Evolutionary conservation across 2,797 vertebrate genomes (phyloP), one percentile per base, ranked within the genome.

Genomic region (Argyrosomus regius): DNA sequence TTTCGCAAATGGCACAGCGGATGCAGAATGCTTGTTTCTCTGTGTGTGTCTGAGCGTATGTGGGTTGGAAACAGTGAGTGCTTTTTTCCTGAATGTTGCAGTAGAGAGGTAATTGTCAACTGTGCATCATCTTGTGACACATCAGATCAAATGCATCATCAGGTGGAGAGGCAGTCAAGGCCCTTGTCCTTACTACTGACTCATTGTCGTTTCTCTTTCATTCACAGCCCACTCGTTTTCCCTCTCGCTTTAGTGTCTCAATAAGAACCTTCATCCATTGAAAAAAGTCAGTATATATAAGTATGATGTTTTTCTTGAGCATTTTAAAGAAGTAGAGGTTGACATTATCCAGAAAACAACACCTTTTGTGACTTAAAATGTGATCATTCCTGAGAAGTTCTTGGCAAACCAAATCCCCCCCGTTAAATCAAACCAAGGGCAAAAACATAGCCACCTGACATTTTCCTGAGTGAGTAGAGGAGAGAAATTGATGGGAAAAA

Each of bases 131-230:
- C 80, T 81, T 64, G 57, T 81, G 75, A 71, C 84, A 89, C 75
- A 80, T 83, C 50, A 86, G 74, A 84, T 91, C 67, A 85, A 85
- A 87, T 77, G 68, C 67, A 65, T 76, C 60, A 72, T 82, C 62
- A 75, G 87, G 72, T 74, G 57, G 64, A 85, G 87, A 81, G 70
- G 63, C 65, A 77, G 72, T 78, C 62, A 49, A 82, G 62, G 67
- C 63, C 26, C 50, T 71, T 52, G 52, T 85, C 72, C 59, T 85
- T 54, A 45, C 53, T 22, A 28, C 80, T 80, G 70, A 78, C 13
- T 82, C 78, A 88, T 45, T 64, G 28, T 57, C 4, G 13, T 78
- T 70, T 66, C 28, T 24, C 58, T 75, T 82, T 74, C 66, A 77
- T 84, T 88, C 67, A 70, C 60, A 61, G 61, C 31, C 46, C 35